These are phyloP conservation scores for Yponomeuta sedellus DNA, from an alignment of 2,888 invertebrate species.

Conservation along the genomic window DNA sequence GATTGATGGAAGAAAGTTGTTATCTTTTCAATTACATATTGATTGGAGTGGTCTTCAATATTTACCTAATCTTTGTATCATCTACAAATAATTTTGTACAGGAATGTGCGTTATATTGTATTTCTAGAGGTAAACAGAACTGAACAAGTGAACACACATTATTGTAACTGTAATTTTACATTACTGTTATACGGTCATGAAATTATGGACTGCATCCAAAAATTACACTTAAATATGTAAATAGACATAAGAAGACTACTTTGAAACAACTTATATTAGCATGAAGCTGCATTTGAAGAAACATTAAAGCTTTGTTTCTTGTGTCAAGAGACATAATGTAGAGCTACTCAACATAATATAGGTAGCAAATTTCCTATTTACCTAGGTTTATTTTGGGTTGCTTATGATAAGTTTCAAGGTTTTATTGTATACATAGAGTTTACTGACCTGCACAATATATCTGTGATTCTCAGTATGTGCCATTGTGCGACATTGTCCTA, in stretches of 20 bases:
- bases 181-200: neutral
- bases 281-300: neutral
- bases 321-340: no score
- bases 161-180: constrained; percentile 9
- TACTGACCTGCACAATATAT: constrained; percentile 85
- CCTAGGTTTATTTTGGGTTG: neutral
- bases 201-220: neutral
- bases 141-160: constrained; percentile 4
- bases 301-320: no score
- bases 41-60: neutral
- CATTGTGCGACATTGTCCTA: constrained; percentile 72
- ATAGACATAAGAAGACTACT: neutral
- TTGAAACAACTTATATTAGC: neutral
- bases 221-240: neutral
- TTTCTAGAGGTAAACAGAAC: neutral
- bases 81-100: neutral
- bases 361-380: no score
- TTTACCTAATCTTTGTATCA: neutral
- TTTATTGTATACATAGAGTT: neutral
- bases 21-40: neutral
- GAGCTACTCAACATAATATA: no score
- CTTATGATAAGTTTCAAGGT: neutral
- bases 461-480: constrained; percentile 79
- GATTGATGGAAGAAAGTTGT: neutral
- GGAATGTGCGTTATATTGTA: neutral